phyloP scores from a whole-genome alignment of 2,113 vertebrate species.

The mouse (Mus musculus) region GRCm39 chr8:58412001-58412500 shows the following conservation, averaged over 20 bases:
- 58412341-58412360: background rate
- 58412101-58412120: background rate
- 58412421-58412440: background rate
- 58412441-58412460: background rate
- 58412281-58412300: background rate
- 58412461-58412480: background rate
- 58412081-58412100: background rate
- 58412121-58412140: background rate
- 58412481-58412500: background rate
- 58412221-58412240: background rate
- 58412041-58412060: background rate
- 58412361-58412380: background rate
- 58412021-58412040: background rate
- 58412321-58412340: fast-evolving
- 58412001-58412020: background rate
- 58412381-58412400: background rate
- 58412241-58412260: background rate
- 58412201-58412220: background rate
- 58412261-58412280: background rate
- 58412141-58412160: background rate
- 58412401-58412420: background rate
- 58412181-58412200: background rate
- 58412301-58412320: background rate
- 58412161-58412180: background rate
- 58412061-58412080: background rate